Evolutionary conservation across 2,113 vertebrate genomes (phyloP).

Genomic region (Phrynocephalus versicolor): DNA sequence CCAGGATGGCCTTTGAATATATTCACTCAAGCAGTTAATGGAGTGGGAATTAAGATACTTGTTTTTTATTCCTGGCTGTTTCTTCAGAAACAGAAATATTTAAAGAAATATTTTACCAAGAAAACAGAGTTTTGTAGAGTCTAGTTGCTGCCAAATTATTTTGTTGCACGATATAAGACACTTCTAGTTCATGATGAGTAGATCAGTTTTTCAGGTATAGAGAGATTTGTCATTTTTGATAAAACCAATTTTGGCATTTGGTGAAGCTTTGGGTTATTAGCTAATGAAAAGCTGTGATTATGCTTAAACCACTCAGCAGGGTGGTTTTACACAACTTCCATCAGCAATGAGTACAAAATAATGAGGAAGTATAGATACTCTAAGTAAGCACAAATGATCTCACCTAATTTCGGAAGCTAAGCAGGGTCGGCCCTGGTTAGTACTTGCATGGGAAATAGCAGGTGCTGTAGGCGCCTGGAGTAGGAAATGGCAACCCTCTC

Average conservation of each 20-base stretch:
- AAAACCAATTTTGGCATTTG: background rate
- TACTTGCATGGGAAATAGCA: too few species aligned
- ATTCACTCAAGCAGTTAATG: background rate
- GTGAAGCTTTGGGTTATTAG: background rate
- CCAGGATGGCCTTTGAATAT: background rate
- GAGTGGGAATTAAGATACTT: background rate
- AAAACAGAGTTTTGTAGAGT: background rate
- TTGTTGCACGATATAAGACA: background rate
- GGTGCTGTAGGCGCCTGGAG: too few species aligned
- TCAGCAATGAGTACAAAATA: background rate
- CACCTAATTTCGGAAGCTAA: too few species aligned
- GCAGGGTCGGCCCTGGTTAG: too few species aligned
- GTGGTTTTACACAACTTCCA: background rate
- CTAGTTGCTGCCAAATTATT: background rate
- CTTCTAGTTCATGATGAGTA: too few species aligned
- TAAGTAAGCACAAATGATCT: too few species aligned
- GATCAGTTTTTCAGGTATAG: too few species aligned
- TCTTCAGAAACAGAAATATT: too few species aligned
- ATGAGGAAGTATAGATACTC: background rate
- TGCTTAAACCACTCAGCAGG: background rate
- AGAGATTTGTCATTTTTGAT: background rate
- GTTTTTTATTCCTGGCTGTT: background rate
- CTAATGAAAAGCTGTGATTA: background rate
- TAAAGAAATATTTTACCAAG: too few species aligned
- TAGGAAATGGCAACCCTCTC: too few species aligned